Evolutionary conservation across 1,140 invertebrate species (phyloP).

Genomic region (Euura saliciscinereae): DNA sequence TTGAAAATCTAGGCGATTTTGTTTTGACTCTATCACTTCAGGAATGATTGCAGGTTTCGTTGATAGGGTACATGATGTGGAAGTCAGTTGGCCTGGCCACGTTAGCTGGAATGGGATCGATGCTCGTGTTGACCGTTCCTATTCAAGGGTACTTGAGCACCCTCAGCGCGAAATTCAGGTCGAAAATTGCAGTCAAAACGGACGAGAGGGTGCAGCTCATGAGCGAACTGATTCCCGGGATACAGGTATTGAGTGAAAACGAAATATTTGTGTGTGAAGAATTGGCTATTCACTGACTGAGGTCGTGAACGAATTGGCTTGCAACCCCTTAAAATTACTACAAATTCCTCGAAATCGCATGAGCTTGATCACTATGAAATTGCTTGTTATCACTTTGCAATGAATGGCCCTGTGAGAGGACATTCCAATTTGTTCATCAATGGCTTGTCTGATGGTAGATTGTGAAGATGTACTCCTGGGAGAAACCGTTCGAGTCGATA

Average conservation of each 20-base stretch:
- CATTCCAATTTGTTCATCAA: too few species aligned
- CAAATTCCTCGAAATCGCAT: neutral
- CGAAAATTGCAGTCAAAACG: slow-evolving; percentile 66
- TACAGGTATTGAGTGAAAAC: slow-evolving; percentile 61
- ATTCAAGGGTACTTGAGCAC: slow-evolving; percentile 70
- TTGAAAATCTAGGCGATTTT: too few species aligned
- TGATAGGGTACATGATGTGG: slow-evolving; percentile 71
- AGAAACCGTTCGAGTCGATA: slow-evolving; percentile 69
- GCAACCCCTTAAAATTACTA: neutral
- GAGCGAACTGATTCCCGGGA: slow-evolving; percentile 77
- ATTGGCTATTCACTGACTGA: too few species aligned
- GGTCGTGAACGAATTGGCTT: too few species aligned
- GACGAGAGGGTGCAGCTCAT: slow-evolving; percentile 79
- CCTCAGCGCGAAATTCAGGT: slow-evolving; percentile 61
- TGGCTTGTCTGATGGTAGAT: slow-evolving; percentile 48
- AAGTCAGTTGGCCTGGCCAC: slow-evolving; percentile 69
- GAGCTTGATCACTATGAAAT: neutral
- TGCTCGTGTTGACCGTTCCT: slow-evolving; percentile 66
- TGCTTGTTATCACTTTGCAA: neutral
- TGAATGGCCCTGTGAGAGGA: too few species aligned
- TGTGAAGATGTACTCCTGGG: slow-evolving; percentile 85
- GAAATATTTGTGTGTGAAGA: neutral
- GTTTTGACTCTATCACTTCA: slow-evolving; percentile 48
- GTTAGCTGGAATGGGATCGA: slow-evolving; percentile 71
- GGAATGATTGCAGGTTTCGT: slow-evolving; percentile 52